Base-by-base conservation (phyloP, 2,888 invertebrate species). In the Trachelus iudaicus region DNA sequence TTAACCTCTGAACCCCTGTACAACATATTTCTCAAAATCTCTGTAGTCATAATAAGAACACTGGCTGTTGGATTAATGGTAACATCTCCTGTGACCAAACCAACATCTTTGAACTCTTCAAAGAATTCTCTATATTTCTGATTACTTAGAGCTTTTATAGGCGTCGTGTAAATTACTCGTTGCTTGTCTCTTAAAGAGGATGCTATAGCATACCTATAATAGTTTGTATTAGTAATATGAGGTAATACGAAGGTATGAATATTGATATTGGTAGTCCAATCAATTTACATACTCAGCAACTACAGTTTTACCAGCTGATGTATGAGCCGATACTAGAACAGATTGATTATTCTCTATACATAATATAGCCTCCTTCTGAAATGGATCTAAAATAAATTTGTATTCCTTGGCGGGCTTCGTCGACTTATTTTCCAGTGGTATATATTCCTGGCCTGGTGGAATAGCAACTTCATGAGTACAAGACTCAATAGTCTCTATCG, bases 21-120 rank as follows among this genome's bases (percentile, higher is more conserved):
- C 79, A 99, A 93, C 99, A 99, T 99, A 88, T 98, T 98, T 82
- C 99, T 94, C 81, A 99, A 93, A 94, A 99, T 99, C 96, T 99
- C 99, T n/a, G 99, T 99, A 0, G 99, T 99, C 99, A 99, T 99
- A 83, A 99, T 98, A 69, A 99, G 94, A 92, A 99, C 98, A 77
- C 98, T 98, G 23, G 99, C 99, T 68, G 96, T 96, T 6, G 99
- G 99, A 93, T 99, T 99, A 77, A 99, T 98, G 0, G 99, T 99
- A 3, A 99, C 99, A 93, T 99, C 99, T 56, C 99, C 99, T 34
- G 99, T 99, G 84, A 99, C 96, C 75, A 99, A 93, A 69, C 99
- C 99, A 13, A 99, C 99, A 92, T 99, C 99, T 91, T 96, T 95
- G 89, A 99, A 99, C 92, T 99, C 98, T 89, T 99, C 99, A 81